Evolutionary conservation across 2,888 invertebrate species (phyloP), one percentile per base, ranked within the genome.

Genomic region (Operophtera brumata): DNA sequence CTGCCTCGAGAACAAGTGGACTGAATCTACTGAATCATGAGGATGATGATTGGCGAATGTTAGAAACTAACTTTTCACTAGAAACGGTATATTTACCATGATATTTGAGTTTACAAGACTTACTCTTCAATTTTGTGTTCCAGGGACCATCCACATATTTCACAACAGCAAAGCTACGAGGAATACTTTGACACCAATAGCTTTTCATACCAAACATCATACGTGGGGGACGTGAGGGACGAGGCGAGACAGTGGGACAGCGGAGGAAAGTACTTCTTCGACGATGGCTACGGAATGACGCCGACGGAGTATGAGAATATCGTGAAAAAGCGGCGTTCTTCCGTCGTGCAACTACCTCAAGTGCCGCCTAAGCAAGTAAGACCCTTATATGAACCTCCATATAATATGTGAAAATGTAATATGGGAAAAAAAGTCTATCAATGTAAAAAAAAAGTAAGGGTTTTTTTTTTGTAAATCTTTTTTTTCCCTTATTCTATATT

Each of bases 181-280:
- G 93, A 93, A 79, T 94, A 91, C 75, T 94, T 88, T 76, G 93
- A 94, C 79, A 90, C 92, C 26, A 91, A 90, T 53, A 92, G 93
- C 65, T 93, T 92, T 71, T 91, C 92, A 47, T 93, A 92, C 77
- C 93, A 93, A 76, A 73, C 78, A 87, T 92, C 85, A 49, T 86
- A 82, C 70, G 74, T 81, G 4, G 79, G 74, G 94, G 94, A 94
- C 55, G 94, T 39, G 94, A 94, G 73, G 94, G 94, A 81, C 91
- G 80, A 42, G 46, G 26, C 52, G 11, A 45, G 52, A 11, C 52
- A 52, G 11, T 57, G 57, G 57, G 57, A 57, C 26, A 49, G 52
- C 6, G 57, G 94, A 72, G 94, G 94, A 80, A 91, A 81, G 61
- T 90, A 84, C 71, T 79, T 84, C 69, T 80, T 76, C 65, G 84